Conservation (phyloP, 2,888 invertebrate species). For the Bruchidius siliquastri region DNA sequence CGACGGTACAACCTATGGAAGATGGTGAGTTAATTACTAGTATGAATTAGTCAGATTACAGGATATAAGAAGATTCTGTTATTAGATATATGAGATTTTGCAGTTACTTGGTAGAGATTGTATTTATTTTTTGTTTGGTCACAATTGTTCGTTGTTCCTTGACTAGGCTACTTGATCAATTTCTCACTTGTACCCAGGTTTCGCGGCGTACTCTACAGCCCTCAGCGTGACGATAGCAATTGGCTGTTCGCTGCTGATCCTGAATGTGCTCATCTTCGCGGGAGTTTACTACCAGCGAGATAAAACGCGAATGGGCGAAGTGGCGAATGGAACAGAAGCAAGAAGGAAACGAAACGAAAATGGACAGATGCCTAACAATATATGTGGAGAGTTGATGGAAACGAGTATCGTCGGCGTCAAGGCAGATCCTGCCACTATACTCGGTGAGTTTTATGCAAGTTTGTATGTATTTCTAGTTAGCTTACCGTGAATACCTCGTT, state of each 20-base stretch:
- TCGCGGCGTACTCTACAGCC: conserved; percentile 86
- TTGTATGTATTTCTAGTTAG: too few relatives aligned
- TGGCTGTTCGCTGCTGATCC: conserved; percentile 84
- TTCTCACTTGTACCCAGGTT: conserved; percentile 49
- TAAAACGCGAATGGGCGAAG: conserved; percentile 66
- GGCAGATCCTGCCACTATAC: conserved; percentile 66
- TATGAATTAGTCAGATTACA: too few relatives aligned
- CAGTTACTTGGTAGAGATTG: too few relatives aligned
- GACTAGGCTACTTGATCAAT: background rate
- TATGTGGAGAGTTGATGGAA: conserved; percentile 74
- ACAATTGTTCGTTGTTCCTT: too few relatives aligned
- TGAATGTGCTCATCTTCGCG: conserved; percentile 90
- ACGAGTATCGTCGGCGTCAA: conserved; percentile 47
- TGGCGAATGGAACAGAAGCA: conserved; percentile 43
- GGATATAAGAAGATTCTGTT: too few relatives aligned
- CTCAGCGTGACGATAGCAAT: conserved; percentile 91
- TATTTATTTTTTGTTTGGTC: too few relatives aligned
- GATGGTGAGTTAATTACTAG: conserved; percentile 2
- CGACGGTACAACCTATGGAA: conserved; percentile 3
- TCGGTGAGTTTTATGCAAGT: conserved; percentile 35
- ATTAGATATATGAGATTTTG: too few relatives aligned
- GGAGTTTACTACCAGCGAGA: conserved; percentile 91
- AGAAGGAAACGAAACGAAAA: conserved; percentile 72
- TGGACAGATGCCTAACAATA: conserved; percentile 84
- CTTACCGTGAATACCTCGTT: too few relatives aligned